Percentiles rank a stretch among this genome's conserved stretches.
These are phyloP conservation scores for Rhodinocichla rosea DNA, from an alignment of 2,113 vertebrate species.

Conservation along the genomic window DNA sequence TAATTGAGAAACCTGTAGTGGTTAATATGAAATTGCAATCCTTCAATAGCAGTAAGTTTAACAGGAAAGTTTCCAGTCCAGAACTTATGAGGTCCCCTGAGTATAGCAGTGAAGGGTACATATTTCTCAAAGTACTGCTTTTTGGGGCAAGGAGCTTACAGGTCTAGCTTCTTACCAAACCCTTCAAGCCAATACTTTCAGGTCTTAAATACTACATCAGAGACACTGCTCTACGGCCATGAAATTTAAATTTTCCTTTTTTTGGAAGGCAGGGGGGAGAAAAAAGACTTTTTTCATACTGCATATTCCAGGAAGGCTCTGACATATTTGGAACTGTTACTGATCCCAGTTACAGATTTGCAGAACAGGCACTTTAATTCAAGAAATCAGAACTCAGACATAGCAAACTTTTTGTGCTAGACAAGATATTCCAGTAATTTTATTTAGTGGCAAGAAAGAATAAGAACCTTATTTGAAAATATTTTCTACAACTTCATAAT, in stretches of 20 bases:
- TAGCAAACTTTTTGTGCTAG: background rate
- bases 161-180: background rate
- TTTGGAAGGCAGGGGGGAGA: rapidly evolving
- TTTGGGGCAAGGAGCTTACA: background rate
- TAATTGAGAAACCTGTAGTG: background rate
- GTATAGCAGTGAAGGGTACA: background rate
- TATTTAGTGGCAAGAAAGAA: background rate
- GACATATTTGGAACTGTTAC: background rate
- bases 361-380: background rate
- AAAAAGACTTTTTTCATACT: background rate
- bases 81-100: background rate
- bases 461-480: background rate
- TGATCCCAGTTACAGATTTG: background rate
- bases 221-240: background rate
- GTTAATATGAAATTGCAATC: background rate
- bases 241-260: background rate
- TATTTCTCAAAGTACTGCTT: background rate
- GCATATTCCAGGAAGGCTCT: background rate
- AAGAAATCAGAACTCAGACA: background rate
- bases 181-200: background rate
- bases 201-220: background rate
- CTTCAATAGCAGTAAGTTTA: background rate
- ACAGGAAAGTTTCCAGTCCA: background rate
- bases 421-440: background rate
- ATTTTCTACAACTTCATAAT: background rate